A percentile compares a stretch with the other conserved stretches of the same genome.
Conservation (phyloP, 2,113 vertebrate species). For the Patagioenas fasciata region DNA sequence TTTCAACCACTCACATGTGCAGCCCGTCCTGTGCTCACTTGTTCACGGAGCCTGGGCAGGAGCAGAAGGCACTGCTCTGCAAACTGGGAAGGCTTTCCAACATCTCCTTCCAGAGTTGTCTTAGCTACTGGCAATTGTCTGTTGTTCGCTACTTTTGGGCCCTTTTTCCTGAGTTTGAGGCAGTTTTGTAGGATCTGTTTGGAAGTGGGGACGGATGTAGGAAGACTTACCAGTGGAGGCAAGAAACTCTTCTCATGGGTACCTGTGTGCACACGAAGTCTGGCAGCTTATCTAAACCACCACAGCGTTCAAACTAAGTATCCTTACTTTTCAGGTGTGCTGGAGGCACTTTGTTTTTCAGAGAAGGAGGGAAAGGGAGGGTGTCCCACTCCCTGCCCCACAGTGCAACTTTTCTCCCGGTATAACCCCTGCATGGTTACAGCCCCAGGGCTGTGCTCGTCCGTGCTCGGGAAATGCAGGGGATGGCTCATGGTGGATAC, state of each 20-base stretch:
- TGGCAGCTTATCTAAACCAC: neutral
- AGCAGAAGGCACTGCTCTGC: neutral
- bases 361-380: neutral
- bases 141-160: neutral
- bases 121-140: neutral
- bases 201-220: neutral
- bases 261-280: neutral
- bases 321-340: neutral
- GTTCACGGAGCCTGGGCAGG: neutral
- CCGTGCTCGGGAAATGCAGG: fast-evolving
- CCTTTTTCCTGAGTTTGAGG: neutral
- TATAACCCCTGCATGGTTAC: neutral
- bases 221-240: neutral
- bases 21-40: neutral
- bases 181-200: neutral
- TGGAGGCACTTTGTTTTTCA: neutral
- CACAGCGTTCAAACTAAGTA: neutral
- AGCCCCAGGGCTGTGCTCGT: neutral
- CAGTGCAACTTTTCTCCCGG: neutral
- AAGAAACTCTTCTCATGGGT: neutral
- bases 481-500: neutral
- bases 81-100: neutral
- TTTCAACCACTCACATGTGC: neutral
- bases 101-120: neutral
- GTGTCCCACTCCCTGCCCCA: fast-evolving